Evolutionary conservation across 1,140 invertebrate genomes (phyloP), one percentile per base, ranked within the genome.

Genomic region (Rhizoglyphus robini): DNA sequence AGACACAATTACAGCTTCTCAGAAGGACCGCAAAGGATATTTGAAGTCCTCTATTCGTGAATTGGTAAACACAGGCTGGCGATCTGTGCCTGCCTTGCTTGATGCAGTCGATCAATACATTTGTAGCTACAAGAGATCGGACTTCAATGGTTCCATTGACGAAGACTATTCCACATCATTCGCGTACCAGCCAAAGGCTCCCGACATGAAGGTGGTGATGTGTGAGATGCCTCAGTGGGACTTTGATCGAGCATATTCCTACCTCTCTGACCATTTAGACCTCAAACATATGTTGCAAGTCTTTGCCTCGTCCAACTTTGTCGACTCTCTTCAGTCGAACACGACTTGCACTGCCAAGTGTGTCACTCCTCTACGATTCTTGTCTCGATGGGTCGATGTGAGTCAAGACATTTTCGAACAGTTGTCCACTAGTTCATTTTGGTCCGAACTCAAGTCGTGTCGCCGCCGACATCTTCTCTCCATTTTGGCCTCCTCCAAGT

Each of bases 91-190:
- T 1, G 3, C 34, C 18, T 61, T 65, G 20, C 38, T 65, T n/a
- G 63, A 58, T 29, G 15, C 63, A 18, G 47, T 65, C 29, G 63
- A 65, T 29, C 27, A 59, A 54, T 65, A 58, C 30, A 65, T 58
- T 32, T 65, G 63, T 36, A 58, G 15, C 46, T 65, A 38, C 20
- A 63, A 63, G 29, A 11, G 30, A 30, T 20, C 20, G 30, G 57
- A 32, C n/a, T n/a, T 15, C 27, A 51, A 51, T 51, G 4, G 23
- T 18, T 20, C 61, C 54, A 63, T 13, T 11, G 32, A 63, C 34
- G 61, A 8, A 13, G 61, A 63, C n/a, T n/a, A 29, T 31, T 13
- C 11, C 20, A 25, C 38, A 29, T 11, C 54, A 49, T 63, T 63
- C 27, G 1, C 2, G 15, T 58, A 65, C 29, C 46, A 36, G 2